Evolutionary conservation across 1,140 invertebrate species (phyloP), one percentile per base, ranked within the genome.

Genomic region (Drosophila oshimai): DNA sequence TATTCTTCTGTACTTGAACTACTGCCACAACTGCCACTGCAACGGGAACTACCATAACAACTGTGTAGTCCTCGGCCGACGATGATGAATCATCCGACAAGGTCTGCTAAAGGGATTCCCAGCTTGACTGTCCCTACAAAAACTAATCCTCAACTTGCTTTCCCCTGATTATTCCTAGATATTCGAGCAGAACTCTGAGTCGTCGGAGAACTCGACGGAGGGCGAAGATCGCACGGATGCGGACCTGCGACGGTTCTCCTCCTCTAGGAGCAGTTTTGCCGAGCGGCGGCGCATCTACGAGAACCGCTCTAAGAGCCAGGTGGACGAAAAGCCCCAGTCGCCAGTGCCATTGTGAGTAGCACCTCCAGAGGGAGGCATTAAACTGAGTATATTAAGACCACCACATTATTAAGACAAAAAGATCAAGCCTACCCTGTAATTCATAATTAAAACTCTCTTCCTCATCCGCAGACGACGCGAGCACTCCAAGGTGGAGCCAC

Each of bases 221-320:
- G 86, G 89, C 29, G 90, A 91, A 22, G 90, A 91, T 64, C 86
- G 89, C 5, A 73, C 86, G 6, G 90, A 91, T 73, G 79, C 86
- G 6, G 90, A 92, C 83, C 46, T 91, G 22, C 65, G 72, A 9
- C 49, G 92, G 29, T 86, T 91, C 10, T 91, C 92, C 6, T 34
- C 92, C 1, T 94, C 95, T 74, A 91, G 94, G 29, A 93, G 92
- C 62, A 96, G 95, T 6, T 96, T 97, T 70, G 95, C 96, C 1
- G 96, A 96, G 57, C 92, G 95, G 6, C 92, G 95, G 3, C 93
- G 95, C 58, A 92, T 96, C 72, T 96, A 96, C 86, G 95, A 96
- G 76, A 93, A 92, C 78, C 93, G 95, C 13, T 95, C 93, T 5
- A 91, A 92, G 31, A 94, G 94, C 22, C 93, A 93, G 49, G 91